phyloP scores from a whole-genome alignment of 2,797 vertebrate genomes.

The Hybognathus amarus region DNA sequence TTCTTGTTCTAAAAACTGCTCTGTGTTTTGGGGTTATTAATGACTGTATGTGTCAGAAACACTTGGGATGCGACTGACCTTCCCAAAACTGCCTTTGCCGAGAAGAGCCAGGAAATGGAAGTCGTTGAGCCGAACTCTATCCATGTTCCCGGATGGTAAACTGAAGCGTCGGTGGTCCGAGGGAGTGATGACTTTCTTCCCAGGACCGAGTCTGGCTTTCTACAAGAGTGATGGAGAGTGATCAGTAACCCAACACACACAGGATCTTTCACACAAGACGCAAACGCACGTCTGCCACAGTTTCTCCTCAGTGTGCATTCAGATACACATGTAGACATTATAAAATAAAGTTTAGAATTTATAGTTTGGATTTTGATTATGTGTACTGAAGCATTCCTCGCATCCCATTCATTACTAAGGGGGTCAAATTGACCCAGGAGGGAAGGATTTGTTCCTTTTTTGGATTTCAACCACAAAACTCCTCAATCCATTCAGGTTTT shows the following conservation, averaged over 20 bases:
- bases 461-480: no score
- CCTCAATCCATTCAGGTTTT: no score
- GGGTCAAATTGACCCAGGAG: no score
- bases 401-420: no score
- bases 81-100: slow-evolving; percentile 97
- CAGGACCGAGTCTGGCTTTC: slow-evolving; percentile 97
- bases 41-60: not conserved
- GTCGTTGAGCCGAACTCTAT: slow-evolving; percentile 90
- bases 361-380: no score
- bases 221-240: slow-evolving; percentile 64
- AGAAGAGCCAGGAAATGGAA: slow-evolving; percentile 97
- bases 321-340: no score
- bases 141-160: slow-evolving; percentile 88
- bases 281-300: slow-evolving; percentile 4
- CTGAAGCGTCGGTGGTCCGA: slow-evolving; percentile 87
- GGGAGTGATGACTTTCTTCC: slow-evolving; percentile 92
- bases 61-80: slow-evolving; percentile 77
- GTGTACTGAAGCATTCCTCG: no score
- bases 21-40: not conserved
- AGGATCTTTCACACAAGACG: slow-evolving; percentile 7
- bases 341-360: no score
- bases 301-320: no score
- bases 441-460: no score
- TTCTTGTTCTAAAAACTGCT: not conserved
- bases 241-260: not conserved